These are phyloP conservation scores for Aporrectodea caliginosa DNA, from an alignment of 1,140 invertebrate genomes.

Conservation along the genomic window DNA sequence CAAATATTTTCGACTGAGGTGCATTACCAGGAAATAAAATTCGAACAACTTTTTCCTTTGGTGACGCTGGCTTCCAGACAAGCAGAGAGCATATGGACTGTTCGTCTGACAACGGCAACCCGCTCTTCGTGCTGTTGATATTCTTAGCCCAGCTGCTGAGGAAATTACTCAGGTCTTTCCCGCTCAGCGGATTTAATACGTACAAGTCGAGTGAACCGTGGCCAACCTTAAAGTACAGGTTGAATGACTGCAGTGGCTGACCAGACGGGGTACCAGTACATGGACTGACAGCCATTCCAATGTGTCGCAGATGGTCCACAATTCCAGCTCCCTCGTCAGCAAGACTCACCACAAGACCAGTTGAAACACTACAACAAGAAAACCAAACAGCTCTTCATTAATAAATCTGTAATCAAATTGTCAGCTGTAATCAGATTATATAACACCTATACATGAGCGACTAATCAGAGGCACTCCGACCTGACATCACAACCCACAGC, in stretches of 20 bases:
- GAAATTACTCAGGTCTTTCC: slow-evolving; percentile 87
- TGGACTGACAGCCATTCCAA: slow-evolving; percentile 66
- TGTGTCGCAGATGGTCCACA: slow-evolving; percentile 73
- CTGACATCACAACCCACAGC: too few relatives aligned
- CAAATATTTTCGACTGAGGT: slow-evolving; percentile 90
- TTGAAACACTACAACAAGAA: slow-evolving; percentile 46
- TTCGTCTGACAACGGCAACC: slow-evolving; percentile 50
- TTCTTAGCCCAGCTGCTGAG: slow-evolving; percentile 76
- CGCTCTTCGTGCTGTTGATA: slow-evolving; percentile 34
- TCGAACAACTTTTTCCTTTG: slow-evolving; percentile 82
- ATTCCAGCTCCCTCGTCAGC: slow-evolving; percentile 81
- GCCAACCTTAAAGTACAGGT: slow-evolving; percentile 92
- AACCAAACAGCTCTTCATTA: too few relatives aligned
- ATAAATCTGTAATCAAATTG: too few relatives aligned
- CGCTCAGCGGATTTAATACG: slow-evolving; percentile 85
- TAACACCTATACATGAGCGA: too few relatives aligned
- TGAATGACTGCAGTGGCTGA: slow-evolving; percentile 73
- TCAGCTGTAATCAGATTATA: too few relatives aligned
- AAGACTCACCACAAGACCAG: slow-evolving; percentile 77
- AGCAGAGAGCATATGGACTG: slow-evolving; percentile 88
- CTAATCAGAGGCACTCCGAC: too few relatives aligned
- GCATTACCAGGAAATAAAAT: slow-evolving; percentile 91
- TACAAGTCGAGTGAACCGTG: slow-evolving; percentile 96
- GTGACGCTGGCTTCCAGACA: slow-evolving; percentile 81
- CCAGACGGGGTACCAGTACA: slow-evolving; percentile 72